These are phyloP conservation scores for Synergus itoensis DNA, from an alignment of 2,888 invertebrate genomes.

Conservation along the genomic window DNA sequence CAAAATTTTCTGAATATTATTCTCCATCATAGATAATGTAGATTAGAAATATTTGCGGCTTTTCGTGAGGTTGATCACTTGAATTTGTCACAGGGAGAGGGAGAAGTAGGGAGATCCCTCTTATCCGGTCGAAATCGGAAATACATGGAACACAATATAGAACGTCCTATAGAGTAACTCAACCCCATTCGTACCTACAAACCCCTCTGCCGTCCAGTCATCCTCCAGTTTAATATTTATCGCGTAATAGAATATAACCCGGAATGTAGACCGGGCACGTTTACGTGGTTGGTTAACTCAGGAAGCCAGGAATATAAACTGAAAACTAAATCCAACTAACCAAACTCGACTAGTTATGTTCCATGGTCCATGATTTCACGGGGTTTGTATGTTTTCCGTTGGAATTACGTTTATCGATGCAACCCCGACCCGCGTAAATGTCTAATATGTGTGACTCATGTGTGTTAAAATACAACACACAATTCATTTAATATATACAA, in stretches of 20 bases:
- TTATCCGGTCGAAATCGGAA: neutral
- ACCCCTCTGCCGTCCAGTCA: slow-evolving; percentile 33
- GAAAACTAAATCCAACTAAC: slow-evolving; percentile 73
- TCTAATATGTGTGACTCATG: neutral
- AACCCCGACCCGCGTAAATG: slow-evolving; percentile 13
- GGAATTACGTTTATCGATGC: slow-evolving; percentile 52
- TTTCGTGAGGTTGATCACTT: too few relatives aligned
- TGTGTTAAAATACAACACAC: neutral
- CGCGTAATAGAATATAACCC: slow-evolving; percentile 72
- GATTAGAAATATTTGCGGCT: too few relatives aligned
- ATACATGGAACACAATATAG: slow-evolving; percentile 6
- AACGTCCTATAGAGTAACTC: neutral
- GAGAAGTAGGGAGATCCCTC: neutral
- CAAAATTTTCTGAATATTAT: too few relatives aligned
- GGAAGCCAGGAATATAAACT: slow-evolving; percentile 73
- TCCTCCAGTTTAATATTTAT: slow-evolving; percentile 71
- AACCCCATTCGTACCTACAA: slow-evolving; percentile 3
- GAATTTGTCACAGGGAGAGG: neutral
- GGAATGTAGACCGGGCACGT: slow-evolving; percentile 64
- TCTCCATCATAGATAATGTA: too few relatives aligned
- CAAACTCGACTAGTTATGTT: slow-evolving; percentile 58
- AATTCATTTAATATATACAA: too few relatives aligned
- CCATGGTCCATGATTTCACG: slow-evolving; percentile 60
- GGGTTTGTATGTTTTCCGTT: slow-evolving; percentile 41
- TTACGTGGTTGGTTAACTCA: slow-evolving; percentile 73